Evolutionary conservation across 1,140 invertebrate genomes (phyloP), one percentile per base, ranked within the genome.

Genomic region (Heliconius himera): DNA sequence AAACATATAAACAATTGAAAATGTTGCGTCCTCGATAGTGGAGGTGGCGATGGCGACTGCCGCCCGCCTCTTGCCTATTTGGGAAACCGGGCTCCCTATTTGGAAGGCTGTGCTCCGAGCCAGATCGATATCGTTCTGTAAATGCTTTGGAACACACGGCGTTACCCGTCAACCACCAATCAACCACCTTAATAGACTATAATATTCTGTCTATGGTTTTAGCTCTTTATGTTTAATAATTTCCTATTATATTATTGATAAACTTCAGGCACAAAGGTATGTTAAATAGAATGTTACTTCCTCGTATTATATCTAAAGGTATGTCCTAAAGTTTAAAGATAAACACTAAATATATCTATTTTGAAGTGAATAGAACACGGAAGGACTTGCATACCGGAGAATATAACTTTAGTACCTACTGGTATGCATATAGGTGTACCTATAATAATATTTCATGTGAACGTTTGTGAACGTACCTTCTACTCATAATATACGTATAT

Each of bases 1-100:
- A 91, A 93, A 91, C 84, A 84, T 85, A 89, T 90, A 90, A 88
- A 93, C 91, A 93, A 94, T 92, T 89, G 90, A 89, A 93, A 88
- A 87, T 91, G 88, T 89, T 90, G 86, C 84, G 85, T 87, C 90
- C 91, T 90, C 90, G 88, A 91, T 93, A 90, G 88, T 83, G 78
- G 81, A 83, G 82, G 70, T 83, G 81, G 83, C 81, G 78, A 78
- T 81, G 83, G 78, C 81, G 79, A 80, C 81, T 76, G 82, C 76
- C 84, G 85, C 81, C 79, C 77, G 88, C 82, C 85, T 85, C 85
- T 82, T 93, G 87, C 93, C 93, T 93, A 94, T 93, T 94, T 94
- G 84, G 93, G 90, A 91, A 83, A 81, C 82, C 79, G 81, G 82
- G 54, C 85, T 86, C 91, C 93, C 89, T 94, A 94, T 94, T 94